Evolutionary conservation across 2,113 vertebrate species (phyloP).

Genomic region (Leucopsar rothschildi): DNA sequence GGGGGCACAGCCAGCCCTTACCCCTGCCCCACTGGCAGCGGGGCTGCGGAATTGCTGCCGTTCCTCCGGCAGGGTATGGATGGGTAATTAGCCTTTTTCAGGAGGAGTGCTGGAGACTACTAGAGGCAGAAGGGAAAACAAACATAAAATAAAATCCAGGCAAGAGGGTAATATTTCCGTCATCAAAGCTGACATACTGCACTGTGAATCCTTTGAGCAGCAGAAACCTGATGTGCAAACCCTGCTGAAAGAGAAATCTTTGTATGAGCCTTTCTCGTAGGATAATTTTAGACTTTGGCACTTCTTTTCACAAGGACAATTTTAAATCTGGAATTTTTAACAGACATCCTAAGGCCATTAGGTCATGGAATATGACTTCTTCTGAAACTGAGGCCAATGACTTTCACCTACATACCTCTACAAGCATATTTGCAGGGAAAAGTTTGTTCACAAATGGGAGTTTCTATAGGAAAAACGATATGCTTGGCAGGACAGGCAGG

Average conservation of each 20-base stretch:
- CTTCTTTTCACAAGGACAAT: not conserved
- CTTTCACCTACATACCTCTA: not conserved
- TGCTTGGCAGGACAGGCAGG: not conserved
- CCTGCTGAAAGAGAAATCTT: not conserved
- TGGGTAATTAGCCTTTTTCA: not conserved
- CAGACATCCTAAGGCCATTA: not conserved
- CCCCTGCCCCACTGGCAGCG: not conserved
- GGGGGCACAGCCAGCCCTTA: not conserved
- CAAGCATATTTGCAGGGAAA: not conserved
- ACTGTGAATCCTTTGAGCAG: not conserved
- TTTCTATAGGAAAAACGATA: not conserved
- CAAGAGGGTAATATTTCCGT: conserved; percentile 17
- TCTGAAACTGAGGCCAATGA: not conserved
- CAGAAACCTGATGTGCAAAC: not conserved
- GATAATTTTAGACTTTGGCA: not conserved
- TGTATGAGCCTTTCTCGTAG: not conserved
- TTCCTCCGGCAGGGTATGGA: not conserved
- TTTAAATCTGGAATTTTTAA: conserved; percentile 19
- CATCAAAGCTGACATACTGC: not conserved
- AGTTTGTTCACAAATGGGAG: not conserved
- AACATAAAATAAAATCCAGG: conserved; percentile 1
- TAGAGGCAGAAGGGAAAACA: conserved; percentile 24
- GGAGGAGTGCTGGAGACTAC: not conserved
- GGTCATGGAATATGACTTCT: not conserved
- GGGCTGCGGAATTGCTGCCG: rapidly evolving